These are phyloP conservation scores for Subanguina moxae DNA, from an alignment of 1,140 invertebrate genomes.

Conservation along the genomic window DNA sequence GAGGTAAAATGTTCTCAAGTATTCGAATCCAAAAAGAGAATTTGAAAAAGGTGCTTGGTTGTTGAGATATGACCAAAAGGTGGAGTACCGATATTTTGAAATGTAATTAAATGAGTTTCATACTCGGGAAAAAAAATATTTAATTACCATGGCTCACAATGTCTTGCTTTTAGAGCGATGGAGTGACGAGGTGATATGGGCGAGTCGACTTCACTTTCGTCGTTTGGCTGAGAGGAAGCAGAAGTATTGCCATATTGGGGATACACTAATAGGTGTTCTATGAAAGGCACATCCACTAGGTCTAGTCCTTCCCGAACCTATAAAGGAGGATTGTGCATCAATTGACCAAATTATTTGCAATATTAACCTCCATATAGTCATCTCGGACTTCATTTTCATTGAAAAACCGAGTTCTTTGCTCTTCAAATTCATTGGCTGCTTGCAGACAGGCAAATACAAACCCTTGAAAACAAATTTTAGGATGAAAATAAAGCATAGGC, in stretches of 20 bases:
- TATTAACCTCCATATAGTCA: conserved; percentile 79
- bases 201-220: neutral
- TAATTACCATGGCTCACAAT: conserved; percentile 1
- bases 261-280: conserved; percentile 70
- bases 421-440: conserved; percentile 77
- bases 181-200: neutral
- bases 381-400: conserved; percentile 74
- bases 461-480: conserved; percentile 62
- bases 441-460: conserved; percentile 77
- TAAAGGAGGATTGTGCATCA: conserved; percentile 2
- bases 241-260: conserved; percentile 64
- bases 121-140: neutral
- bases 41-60: no score
- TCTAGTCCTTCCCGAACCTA: conserved; percentile 71
- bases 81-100: no score
- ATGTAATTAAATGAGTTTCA: neutral
- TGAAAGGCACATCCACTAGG: conserved; percentile 68
- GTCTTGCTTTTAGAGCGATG: neutral
- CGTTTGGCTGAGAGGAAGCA: neutral
- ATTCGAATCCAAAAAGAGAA: no score
- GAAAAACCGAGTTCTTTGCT: conserved; percentile 76
- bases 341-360: neutral
- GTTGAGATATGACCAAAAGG: no score
- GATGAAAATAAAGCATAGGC: no score
- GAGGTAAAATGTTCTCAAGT: no score